phyloP scores from a whole-genome alignment of 2,888 invertebrate species.

The Microctonus aethiopoides region DNA sequence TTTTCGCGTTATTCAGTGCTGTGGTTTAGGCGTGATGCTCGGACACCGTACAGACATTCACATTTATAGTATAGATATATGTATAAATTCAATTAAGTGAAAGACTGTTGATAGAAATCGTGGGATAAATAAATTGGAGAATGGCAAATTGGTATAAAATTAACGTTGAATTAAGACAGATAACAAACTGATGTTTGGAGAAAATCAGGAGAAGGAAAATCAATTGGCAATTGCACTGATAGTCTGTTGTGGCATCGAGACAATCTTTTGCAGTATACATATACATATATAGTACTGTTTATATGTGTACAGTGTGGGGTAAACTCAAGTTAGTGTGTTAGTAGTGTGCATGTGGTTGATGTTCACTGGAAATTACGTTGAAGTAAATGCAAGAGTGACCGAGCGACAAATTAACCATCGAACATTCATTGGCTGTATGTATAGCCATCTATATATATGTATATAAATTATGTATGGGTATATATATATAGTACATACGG shows the following conservation, averaged over 20 bases:
- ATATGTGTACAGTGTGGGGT: background rate
- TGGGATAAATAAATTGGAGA: background rate
- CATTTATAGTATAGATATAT: too few relatives aligned
- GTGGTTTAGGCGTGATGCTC: too few relatives aligned
- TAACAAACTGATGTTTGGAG: background rate
- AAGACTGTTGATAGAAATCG: background rate
- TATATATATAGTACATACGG: too few relatives aligned
- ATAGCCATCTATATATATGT: background rate
- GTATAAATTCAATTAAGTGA: background rate
- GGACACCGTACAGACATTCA: too few relatives aligned
- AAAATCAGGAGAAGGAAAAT: background rate
- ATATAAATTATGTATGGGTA: background rate
- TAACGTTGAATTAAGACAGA: background rate
- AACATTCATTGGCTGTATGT: background rate
- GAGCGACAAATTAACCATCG: constrained; percentile 1
- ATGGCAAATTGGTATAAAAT: background rate
- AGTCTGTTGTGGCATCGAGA: background rate
- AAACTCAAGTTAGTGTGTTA: background rate
- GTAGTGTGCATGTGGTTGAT: background rate
- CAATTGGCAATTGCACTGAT: background rate
- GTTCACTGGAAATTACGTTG: constrained; percentile 1
- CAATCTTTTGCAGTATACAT: background rate
- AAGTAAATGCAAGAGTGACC: constrained; percentile 4
- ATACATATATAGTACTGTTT: too few relatives aligned
- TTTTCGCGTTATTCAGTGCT: too few relatives aligned